phyloP scores from a whole-genome alignment of 2,797 vertebrate genomes.

The Sarcophilus harrisii region DNA sequence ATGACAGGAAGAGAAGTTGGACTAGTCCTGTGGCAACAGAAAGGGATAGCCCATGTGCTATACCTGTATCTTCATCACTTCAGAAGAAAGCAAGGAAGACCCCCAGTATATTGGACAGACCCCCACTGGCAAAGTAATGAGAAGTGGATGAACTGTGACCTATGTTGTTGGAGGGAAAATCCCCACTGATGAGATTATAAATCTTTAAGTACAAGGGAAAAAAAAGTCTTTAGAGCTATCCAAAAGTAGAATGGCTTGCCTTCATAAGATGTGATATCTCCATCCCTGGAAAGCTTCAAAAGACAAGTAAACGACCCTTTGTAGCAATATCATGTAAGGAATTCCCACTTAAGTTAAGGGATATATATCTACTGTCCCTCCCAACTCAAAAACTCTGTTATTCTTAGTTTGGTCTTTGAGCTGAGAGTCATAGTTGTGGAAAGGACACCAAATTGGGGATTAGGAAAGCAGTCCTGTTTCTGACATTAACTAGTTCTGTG shows the following conservation, averaged over 20 bases:
- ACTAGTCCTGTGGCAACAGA: not conserved
- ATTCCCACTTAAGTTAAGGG: not conserved
- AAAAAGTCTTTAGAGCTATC: not conserved
- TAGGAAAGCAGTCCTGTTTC: constrained; percentile 3
- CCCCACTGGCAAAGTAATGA: not conserved
- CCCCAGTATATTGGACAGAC: not conserved
- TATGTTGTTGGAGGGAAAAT: not conserved
- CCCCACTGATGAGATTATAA: not conserved
- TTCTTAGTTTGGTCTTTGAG: not conserved
- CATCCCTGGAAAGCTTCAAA: not conserved
- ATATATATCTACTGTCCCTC: not conserved
- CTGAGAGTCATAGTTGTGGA: not conserved
- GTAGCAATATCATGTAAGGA: not conserved
- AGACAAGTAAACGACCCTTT: not conserved
- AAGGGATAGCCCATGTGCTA: not conserved
- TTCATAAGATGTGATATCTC: not conserved
- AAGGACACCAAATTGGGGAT: not conserved
- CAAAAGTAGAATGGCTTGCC: not conserved
- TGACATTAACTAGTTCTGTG: not conserved
- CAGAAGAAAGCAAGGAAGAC: not conserved
- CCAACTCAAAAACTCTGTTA: not conserved
- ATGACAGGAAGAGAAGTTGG: not conserved
- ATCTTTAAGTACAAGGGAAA: not conserved
- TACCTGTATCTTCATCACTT: not conserved
- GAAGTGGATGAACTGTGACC: not conserved